Evolutionary conservation across 2,888 invertebrate genomes (phyloP).

Genomic region (Aelia acuminata): DNA sequence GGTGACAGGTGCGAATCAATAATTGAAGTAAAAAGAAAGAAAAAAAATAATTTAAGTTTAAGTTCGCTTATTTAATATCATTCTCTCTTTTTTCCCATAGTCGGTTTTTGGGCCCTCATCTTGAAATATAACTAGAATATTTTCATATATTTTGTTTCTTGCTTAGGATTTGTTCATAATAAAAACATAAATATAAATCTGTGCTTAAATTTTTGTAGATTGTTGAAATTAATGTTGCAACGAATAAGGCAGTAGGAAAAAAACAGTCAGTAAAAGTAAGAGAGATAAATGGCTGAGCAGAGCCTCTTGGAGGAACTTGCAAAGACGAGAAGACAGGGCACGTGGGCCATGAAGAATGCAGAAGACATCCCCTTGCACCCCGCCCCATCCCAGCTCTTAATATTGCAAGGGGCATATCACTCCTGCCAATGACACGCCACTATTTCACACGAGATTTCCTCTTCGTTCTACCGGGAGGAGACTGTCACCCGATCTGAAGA

Average conservation of each 20-base stretch:
- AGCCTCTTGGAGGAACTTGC: neutral
- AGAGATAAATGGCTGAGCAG: neutral
- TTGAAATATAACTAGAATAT: too few relatives aligned
- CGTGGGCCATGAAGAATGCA: constrained; percentile 46
- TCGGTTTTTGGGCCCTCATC: too few relatives aligned
- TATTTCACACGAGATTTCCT: constrained; percentile 50
- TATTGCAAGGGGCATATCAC: constrained; percentile 44
- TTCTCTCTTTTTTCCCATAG: too few relatives aligned
- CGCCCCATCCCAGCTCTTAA: neutral
- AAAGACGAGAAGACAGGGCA: constrained; percentile 2
- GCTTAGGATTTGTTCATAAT: too few relatives aligned
- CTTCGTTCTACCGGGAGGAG: constrained; percentile 6
- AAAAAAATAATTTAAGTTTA: too few relatives aligned
- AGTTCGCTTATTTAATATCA: too few relatives aligned
- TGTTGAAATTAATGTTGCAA: neutral
- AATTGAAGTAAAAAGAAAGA: too few relatives aligned
- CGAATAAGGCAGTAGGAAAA: neutral
- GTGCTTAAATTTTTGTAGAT: too few relatives aligned
- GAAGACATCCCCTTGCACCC: constrained; percentile 13
- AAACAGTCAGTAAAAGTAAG: neutral
- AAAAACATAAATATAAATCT: too few relatives aligned
- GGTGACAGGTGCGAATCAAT: too few relatives aligned
- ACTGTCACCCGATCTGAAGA: constrained; percentile 38
- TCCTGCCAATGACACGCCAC: constrained; percentile 44
- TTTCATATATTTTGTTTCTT: too few relatives aligned